Conservation (phyloP, 2,113 vertebrate species). For the Bos javanicus region DNA sequence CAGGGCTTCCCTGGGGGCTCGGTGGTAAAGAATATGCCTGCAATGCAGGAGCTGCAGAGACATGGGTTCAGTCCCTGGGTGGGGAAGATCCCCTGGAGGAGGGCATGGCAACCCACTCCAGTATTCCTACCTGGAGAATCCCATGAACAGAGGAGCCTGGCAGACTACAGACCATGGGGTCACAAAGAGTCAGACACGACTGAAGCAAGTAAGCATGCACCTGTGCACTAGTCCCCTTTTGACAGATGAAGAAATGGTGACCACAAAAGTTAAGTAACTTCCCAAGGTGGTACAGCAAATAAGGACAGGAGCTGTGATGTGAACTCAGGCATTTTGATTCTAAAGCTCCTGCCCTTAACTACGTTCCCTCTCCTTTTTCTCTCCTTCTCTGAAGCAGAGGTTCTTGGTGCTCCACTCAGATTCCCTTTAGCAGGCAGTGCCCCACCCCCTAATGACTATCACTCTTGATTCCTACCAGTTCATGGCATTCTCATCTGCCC, state of each 20-base stretch:
- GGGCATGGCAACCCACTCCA: neutral
- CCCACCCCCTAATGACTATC: neutral
- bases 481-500: neutral
- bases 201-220: neutral
- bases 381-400: neutral
- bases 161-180: neutral
- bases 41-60: no score
- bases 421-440: neutral
- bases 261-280: neutral
- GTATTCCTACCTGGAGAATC: neutral
- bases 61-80: no score
- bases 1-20: no score
- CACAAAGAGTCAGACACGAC: neutral
- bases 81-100: no score
- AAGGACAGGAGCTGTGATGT: neutral
- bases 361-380: no score
- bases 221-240: neutral
- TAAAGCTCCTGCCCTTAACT: neutral
- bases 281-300: rapidly evolving
- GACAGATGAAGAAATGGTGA: neutral
- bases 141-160: neutral
- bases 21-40: no score
- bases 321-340: neutral
- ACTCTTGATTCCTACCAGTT: rapidly evolving
- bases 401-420: neutral